phyloP scores from a whole-genome alignment of 2,113 vertebrate genomes.

The Varanus salvator region DNA sequence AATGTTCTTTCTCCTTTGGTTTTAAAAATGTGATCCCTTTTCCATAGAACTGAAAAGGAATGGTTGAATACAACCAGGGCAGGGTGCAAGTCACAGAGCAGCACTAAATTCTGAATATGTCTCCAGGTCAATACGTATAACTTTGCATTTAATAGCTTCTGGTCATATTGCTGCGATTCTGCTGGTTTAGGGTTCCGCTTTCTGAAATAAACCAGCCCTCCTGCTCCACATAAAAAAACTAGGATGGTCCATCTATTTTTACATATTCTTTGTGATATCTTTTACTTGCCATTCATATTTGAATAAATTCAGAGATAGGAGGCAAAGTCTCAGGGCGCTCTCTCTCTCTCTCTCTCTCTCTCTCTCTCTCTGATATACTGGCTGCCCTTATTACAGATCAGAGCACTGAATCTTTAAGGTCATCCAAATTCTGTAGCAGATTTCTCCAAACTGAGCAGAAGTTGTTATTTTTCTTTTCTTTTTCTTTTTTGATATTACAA shows the following conservation, averaged over 20 bases:
- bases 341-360: constrained; percentile 33
- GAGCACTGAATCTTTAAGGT: constrained; percentile 67
- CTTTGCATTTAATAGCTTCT: neutral
- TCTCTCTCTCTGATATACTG: constrained; percentile 38
- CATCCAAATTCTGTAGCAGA: constrained; percentile 48
- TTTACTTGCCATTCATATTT: constrained; percentile 37
- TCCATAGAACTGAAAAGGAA: too few species aligned
- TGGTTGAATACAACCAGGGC: neutral
- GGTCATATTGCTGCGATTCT: constrained; percentile 21
- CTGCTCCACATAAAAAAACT: constrained; percentile 43
- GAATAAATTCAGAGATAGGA: constrained; percentile 30
- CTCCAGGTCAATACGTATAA: neutral
- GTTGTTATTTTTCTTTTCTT: constrained; percentile 51
- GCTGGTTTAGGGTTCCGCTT: neutral
- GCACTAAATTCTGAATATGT: neutral
- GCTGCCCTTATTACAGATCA: constrained; percentile 33
- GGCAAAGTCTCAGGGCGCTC: constrained; percentile 14
- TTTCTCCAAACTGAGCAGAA: constrained; percentile 55
- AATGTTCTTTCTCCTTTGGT: too few species aligned
- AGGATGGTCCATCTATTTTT: constrained; percentile 25
- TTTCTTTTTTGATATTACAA: constrained; percentile 35
- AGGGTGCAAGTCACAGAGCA: neutral
- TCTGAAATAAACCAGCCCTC: neutral
- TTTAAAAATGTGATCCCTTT: too few species aligned
- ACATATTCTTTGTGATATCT: constrained; percentile 1